These are phyloP conservation scores for Cerceris rybyensis DNA, from an alignment of 2,888 invertebrate species.

Conservation along the genomic window DNA sequence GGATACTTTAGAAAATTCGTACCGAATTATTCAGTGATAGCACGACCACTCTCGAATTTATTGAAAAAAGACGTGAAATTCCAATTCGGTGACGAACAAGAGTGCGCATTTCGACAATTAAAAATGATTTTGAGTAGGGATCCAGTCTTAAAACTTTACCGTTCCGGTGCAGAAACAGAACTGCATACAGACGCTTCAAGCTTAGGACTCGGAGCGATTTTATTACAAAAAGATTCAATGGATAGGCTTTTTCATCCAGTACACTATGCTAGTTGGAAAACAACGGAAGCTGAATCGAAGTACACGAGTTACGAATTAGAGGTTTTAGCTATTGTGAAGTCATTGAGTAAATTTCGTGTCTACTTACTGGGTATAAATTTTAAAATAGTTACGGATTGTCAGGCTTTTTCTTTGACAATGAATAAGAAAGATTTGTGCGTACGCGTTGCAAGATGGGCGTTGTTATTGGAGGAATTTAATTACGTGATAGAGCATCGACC, in stretches of 20 bases:
- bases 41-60: conserved; percentile 65
- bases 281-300: conserved; percentile 50
- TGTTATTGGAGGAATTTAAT: too few relatives aligned
- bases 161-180: too few relatives aligned
- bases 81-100: not conserved
- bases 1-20: conserved; percentile 63
- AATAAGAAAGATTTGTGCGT: too few relatives aligned
- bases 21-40: conserved; percentile 54
- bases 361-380: not conserved
- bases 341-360: conserved; percentile 8
- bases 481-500: too few relatives aligned
- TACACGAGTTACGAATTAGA: conserved; percentile 36
- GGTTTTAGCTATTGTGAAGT: conserved; percentile 18
- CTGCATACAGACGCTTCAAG: conserved; percentile 12
- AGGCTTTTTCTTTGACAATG: too few relatives aligned
- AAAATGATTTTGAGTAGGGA: too few relatives aligned
- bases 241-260: conserved; percentile 57
- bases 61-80: conserved; percentile 36
- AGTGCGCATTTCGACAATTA: not conserved
- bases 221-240: conserved; percentile 51
- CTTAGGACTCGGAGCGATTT: conserved; percentile 53
- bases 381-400: too few relatives aligned
- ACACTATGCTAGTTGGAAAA: conserved; percentile 61
- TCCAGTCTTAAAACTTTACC: too few relatives aligned
- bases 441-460: too few relatives aligned